Evolutionary conservation across 2,888 invertebrate genomes (phyloP).

Genomic region (Phyto melanocephala): DNA sequence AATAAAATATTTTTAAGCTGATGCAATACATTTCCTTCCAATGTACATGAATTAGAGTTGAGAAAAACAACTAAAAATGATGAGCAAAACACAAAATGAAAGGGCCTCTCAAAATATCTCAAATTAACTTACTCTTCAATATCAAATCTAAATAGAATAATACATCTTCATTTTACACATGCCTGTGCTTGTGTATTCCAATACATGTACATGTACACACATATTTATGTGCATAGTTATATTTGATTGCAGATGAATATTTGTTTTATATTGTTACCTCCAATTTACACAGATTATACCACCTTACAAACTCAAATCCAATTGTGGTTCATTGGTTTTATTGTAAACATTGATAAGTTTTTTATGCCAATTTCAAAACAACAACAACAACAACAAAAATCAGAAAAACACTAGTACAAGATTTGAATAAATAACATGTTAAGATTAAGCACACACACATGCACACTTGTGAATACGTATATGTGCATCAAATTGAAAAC

Average conservation of each 20-base stretch:
- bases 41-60: too few species aligned
- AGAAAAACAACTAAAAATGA: too few species aligned
- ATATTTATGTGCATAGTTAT: background rate
- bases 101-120: too few species aligned
- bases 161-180: constrained; percentile 8
- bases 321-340: constrained; percentile 43
- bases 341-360: constrained; percentile 31
- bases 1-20: too few species aligned
- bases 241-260: background rate
- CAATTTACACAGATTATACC: constrained; percentile 37
- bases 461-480: too few species aligned
- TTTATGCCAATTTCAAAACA: background rate
- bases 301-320: constrained; percentile 30
- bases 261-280: constrained; percentile 22
- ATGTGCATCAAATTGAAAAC: too few species aligned
- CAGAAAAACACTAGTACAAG: background rate
- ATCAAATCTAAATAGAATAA: background rate
- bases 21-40: too few species aligned
- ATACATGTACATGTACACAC: background rate
- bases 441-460: background rate
- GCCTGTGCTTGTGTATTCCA: background rate
- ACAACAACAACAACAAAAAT: background rate
- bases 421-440: background rate
- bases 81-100: too few species aligned
- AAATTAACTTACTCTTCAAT: background rate